Evolutionary conservation across 2,113 vertebrate genomes (phyloP), one percentile per base, ranked within the genome.

Genomic region (Emydocephalus ijimae): DNA sequence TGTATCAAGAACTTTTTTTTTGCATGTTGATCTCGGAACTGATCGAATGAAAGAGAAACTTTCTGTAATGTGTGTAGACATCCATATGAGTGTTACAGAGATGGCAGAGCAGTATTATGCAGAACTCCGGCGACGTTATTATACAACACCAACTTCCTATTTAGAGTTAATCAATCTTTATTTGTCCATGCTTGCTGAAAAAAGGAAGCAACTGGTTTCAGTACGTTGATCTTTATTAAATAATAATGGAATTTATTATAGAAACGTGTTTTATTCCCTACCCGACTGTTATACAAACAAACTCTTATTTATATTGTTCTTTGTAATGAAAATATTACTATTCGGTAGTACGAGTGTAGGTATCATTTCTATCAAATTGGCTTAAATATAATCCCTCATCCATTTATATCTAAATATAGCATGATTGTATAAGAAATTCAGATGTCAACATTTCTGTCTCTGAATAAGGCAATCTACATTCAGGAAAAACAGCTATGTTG

Each of bases 161-260:
- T 96, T 99, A 95, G 98, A 99, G 94, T 98, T 99, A 91, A 99
- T 98, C 95, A 98, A 98, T 91, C 97, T 98, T 74, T 99, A 98
- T 93, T 96, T 98, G 85, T 93, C 95, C 56, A 98, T 98, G 98
- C 96, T 98, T 10, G 94, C 89, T 11, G 96, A 97, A 61, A 98
- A 98, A 96, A 98, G 95, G 93, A 95, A 97, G 89, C 96, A 98
- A 93, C 92, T 98, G 1, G 94, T 98, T 92, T 94, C 97, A 87
- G 98, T 98, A 97, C 95, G 98, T 94, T 88, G 39, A 61, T 15
- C 26, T 90, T 91, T 94, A 43, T 89, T 15, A 29, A 15, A 55
- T 56, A 26, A 15, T 20, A 21, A 0, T 61, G 23, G 1, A 21
- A 45, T 87, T 85, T 64, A 39, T 10, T 57, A 88, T 86, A 94